A percentile compares a stretch with the other conserved stretches of the same genome.
Evolutionary conservation across 1,140 invertebrate genomes (phyloP).

Genomic region (Himalopsyche phryganea): DNA sequence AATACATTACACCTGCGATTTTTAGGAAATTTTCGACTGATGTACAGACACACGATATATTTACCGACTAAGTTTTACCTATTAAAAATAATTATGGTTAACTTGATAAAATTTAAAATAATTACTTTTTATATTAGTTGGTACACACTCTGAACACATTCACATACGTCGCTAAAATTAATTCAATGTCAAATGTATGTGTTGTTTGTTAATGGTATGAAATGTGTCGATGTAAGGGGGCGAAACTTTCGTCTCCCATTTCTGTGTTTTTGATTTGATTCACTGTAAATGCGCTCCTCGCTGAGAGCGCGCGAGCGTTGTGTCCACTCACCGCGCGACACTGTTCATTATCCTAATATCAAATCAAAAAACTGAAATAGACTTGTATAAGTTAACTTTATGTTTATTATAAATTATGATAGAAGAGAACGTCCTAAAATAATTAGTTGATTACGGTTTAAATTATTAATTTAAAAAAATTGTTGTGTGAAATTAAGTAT

Average conservation of each 20-base stretch:
- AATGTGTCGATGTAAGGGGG: slow-evolving; percentile 11
- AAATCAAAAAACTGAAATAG: slow-evolving; percentile 33
- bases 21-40: slow-evolving; percentile 54
- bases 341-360: slow-evolving; percentile 19
- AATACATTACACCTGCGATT: slow-evolving; percentile 52
- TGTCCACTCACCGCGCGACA: slow-evolving; percentile 29
- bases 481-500: slow-evolving; percentile 40
- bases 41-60: slow-evolving; percentile 49
- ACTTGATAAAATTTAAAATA: slow-evolving; percentile 34
- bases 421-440: slow-evolving; percentile 55
- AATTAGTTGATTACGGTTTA: slow-evolving; percentile 59
- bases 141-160: slow-evolving; percentile 39
- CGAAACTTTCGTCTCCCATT: slow-evolving; percentile 14
- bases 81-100: slow-evolving; percentile 48
- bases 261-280: slow-evolving; percentile 29
- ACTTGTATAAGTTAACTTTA: slow-evolving; percentile 47
- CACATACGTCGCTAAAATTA: slow-evolving; percentile 31
- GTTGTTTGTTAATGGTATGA: slow-evolving; percentile 42
- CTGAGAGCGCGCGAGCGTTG: slow-evolving; percentile 4
- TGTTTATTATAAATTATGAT: slow-evolving; percentile 56
- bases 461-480: slow-evolving; percentile 51
- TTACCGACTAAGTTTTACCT: slow-evolving; percentile 54
- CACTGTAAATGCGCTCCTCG: slow-evolving; percentile 8
- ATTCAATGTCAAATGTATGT: slow-evolving; percentile 47
- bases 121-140: slow-evolving; percentile 43